Evolutionary conservation across 2,797 vertebrate genomes (phyloP), one percentile per base, ranked within the genome.

Genomic region (Anabacerthia variegaticeps): DNA sequence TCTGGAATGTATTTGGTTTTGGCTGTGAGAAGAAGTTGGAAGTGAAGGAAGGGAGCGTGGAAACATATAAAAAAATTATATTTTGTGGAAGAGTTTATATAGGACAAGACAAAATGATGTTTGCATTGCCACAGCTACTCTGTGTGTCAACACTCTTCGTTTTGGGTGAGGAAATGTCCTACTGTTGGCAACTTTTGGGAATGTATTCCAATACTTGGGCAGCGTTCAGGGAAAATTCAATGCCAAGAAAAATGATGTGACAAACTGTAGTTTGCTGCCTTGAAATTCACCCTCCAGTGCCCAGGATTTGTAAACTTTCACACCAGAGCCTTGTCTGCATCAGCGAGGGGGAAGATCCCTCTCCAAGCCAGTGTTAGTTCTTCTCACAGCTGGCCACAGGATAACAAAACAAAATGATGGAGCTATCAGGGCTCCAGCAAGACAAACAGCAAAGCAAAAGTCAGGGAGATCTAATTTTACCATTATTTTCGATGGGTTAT

Each of bases 1-100:
- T 59, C 39, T 46, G 44, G 41, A 75, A 68, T 85, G 19, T 65
- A 19, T 96, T 85, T 85, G 44, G 30, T 54, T 91, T 92, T 54
- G 77, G 28, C 74, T 2, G 2, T 56, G 48, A 89, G 61, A n/a
- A 85, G 49, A 81, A 80, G 61, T 79, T 83, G 0, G 12, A 81
- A 73, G 51, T 66, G 74, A 89, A 84, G 37, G 77, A 92, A 82
- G 51, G 6, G 19, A 74, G 41, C 39, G 27, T 46, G 49, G 34
- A 89, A 89, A 76, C 18, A 36, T 10, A 43, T 4, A 22, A 81
- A 51, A 51, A 82, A 52, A 41, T 37, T 32, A 22, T n/a, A 20
- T 82, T 56, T 79, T 58, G 26, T 79, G 75, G 37, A 48, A 65
- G 43, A n/a, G 32, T 59, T 87, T 79, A 55, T 81, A 19, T 46